Conservation (phyloP, 2,113 vertebrate species). For the Ptilonorhynchus violaceus region DNA sequence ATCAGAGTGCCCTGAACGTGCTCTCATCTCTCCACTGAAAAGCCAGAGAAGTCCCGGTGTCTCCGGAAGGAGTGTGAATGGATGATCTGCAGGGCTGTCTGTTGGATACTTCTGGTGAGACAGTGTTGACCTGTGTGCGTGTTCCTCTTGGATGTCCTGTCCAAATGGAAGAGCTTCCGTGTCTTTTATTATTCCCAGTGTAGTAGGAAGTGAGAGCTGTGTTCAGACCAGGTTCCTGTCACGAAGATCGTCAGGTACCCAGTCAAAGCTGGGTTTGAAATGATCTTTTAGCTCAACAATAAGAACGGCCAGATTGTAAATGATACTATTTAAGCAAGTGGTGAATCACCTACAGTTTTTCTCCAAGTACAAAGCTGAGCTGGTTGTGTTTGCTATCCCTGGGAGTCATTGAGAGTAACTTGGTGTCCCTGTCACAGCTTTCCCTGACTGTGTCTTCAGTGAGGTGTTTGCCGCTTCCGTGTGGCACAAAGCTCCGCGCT, state of each 20-base stretch:
- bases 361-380: not conserved
- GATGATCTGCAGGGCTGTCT: not conserved
- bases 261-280: not conserved
- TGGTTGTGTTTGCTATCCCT: not conserved
- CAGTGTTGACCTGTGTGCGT: not conserved
- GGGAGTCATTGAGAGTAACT: not conserved
- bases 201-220: not conserved
- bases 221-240: not conserved
- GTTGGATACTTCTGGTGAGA: not conserved
- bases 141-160: not conserved
- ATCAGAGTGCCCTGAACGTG: not conserved
- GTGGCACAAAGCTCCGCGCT: not conserved
- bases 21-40: not conserved
- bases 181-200: not conserved
- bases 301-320: not conserved
- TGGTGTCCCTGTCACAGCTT: not conserved
- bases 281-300: not conserved
- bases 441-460: not conserved
- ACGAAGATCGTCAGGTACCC: rapidly evolving
- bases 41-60: not conserved
- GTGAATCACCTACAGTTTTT: not conserved
- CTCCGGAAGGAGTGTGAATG: not conserved
- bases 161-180: not conserved
- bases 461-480: not conserved
- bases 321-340: not conserved